Evolutionary conservation across 2,797 vertebrate species (phyloP).

Genomic region (Cirrhinus molitorella): DNA sequence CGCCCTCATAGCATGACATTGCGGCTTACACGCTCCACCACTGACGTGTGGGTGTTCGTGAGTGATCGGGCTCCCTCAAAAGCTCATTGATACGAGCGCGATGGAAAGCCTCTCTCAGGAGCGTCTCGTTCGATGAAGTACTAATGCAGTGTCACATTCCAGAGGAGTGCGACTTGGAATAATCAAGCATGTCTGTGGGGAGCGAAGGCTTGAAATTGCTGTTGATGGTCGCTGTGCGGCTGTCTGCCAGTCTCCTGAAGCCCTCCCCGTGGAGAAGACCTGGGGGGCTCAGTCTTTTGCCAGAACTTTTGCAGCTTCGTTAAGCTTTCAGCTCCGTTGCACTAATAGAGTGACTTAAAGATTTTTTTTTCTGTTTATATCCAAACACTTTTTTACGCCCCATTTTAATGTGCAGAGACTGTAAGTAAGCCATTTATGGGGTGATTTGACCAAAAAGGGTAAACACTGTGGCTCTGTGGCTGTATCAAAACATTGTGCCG

Average conservation of each 20-base stretch:
- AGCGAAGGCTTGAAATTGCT: slow-evolving; percentile 29
- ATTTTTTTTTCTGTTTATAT: too few relatives aligned
- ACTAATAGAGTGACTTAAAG: slow-evolving; percentile 29
- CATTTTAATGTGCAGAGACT: slow-evolving; percentile 4
- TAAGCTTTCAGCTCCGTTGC: slow-evolving; percentile 32
- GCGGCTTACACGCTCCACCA: slow-evolving; percentile 1
- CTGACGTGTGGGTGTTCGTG: slow-evolving; percentile 12
- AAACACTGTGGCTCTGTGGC: slow-evolving; percentile 17
- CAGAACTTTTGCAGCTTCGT: slow-evolving; percentile 50
- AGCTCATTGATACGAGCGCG: slow-evolving; percentile 1
- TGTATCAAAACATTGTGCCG: neutral
- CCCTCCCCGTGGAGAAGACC: slow-evolving; percentile 40
- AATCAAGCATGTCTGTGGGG: slow-evolving; percentile 48
- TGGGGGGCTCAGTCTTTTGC: slow-evolving; percentile 19
- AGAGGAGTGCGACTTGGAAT: slow-evolving; percentile 40
- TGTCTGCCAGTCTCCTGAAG: slow-evolving; percentile 35
- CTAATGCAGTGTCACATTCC: slow-evolving; percentile 44
- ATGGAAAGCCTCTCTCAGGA: slow-evolving; percentile 38
- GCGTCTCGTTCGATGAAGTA: slow-evolving; percentile 45
- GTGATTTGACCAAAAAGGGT: slow-evolving; percentile 13
- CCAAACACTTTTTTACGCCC: neutral
- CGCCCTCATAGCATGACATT: slow-evolving; percentile 31
- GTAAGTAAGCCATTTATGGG: neutral
- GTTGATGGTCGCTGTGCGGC: slow-evolving; percentile 22
- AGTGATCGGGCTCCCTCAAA: slow-evolving; percentile 2